Conservation (phyloP, 64 coral and sea anemone genomes). For the Porites australiensis region DNA sequence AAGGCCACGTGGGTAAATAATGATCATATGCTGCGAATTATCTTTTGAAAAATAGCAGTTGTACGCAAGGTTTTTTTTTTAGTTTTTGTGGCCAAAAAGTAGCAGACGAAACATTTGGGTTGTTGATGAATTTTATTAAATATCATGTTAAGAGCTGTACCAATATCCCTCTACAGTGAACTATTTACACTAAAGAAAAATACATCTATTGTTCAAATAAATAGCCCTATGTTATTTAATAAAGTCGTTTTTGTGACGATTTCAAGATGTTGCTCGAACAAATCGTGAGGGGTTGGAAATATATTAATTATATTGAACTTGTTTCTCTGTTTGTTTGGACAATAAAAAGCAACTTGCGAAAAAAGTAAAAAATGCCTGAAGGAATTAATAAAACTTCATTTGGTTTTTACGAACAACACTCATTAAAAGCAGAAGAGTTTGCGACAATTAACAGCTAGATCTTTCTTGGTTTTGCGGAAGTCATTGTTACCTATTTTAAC, state of each 20-base stretch:
- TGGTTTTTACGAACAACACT: no score
- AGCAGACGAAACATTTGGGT: background rate
- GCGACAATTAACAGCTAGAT: no score
- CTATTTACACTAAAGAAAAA: constrained; percentile 37
- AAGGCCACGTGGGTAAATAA: no score
- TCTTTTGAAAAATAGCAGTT: no score
- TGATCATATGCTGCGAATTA: no score
- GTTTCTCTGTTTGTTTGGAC: background rate
- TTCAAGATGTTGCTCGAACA: background rate
- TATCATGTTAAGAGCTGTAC: background rate
- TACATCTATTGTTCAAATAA: constrained; percentile 42
- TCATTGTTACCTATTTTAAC: no score
- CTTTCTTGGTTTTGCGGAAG: no score
- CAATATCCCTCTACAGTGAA: background rate
- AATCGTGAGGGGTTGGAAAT: background rate
- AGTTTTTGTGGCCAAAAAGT: no score
- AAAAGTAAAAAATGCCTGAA: background rate
- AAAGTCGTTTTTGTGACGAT: background rate
- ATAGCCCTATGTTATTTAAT: background rate
- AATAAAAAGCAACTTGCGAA: background rate
- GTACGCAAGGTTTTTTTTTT: no score
- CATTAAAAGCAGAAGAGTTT: no score
- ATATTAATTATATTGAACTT: constrained; percentile 16
- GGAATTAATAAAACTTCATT: background rate
- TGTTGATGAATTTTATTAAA: constrained; percentile 27